Conservation (phyloP, 2,113 vertebrate genomes). For the Callithrix jacchus region DNA sequence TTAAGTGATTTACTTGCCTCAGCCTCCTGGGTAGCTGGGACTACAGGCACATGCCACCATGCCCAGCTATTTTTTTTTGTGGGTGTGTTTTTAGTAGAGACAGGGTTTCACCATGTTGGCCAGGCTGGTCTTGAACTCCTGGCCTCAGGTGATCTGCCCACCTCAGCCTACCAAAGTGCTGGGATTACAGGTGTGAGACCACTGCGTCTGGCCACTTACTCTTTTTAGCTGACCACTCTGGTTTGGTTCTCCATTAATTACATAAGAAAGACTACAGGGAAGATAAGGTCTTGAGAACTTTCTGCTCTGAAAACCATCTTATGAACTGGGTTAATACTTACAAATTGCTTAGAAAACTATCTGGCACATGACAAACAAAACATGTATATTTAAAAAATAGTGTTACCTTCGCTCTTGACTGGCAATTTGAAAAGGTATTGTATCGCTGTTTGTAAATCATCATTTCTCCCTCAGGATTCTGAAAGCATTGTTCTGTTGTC, state of each 20-base stretch:
- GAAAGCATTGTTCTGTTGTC: background rate
- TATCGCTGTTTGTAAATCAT: background rate
- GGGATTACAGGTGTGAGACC: no score
- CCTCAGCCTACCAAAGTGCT: no score
- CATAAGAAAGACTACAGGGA: background rate
- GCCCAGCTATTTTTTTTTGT: no score
- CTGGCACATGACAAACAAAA: background rate
- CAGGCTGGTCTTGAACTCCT: no score
- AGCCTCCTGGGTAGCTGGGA: no score
- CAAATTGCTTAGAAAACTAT: background rate
- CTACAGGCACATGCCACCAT: no score
- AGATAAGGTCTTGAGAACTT: background rate
- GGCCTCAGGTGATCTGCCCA: no score
- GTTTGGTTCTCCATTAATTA: background rate
- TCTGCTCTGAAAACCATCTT: background rate
- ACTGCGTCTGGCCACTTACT: background rate
- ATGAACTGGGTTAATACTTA: background rate
- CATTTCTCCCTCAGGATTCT: background rate
- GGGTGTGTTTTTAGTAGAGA: no score
- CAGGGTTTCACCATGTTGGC: no score
- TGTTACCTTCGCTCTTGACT: background rate
- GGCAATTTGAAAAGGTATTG: background rate
- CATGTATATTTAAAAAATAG: background rate
- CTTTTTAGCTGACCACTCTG: background rate
- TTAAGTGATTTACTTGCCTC: no score